Conservation (phyloP, 2,113 vertebrate genomes). For the Cyanoderma ruficeps region DNA sequence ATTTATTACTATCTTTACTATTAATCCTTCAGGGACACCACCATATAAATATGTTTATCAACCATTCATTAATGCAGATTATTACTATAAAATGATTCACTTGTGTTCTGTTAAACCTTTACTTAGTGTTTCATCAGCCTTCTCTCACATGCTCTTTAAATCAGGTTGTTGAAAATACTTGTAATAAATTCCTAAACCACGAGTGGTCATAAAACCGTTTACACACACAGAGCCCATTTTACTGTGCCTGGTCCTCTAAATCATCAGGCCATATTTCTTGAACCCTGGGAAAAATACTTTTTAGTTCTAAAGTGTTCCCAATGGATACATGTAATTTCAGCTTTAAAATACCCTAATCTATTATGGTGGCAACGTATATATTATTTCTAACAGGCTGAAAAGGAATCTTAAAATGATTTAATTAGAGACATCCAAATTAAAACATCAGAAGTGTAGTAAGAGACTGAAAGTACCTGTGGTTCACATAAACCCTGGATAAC, state of each 20-base stretch:
- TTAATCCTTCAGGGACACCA: neutral
- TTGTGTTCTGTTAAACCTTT: neutral
- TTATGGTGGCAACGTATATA: neutral
- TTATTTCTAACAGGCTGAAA: constrained; percentile 43
- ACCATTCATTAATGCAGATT: neutral
- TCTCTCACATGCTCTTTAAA: neutral
- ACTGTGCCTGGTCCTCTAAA: neutral
- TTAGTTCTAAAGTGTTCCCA: neutral
- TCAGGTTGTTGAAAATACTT: neutral
- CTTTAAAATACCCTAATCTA: neutral
- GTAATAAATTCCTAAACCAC: neutral
- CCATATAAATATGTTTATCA: neutral
- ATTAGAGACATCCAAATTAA: neutral
- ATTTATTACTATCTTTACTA: neutral
- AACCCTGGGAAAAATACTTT: neutral
- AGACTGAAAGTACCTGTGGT: constrained; percentile 1
- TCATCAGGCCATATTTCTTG: neutral
- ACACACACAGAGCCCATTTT: neutral
- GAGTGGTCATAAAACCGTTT: neutral
- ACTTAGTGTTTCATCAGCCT: neutral
- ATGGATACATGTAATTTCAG: neutral
- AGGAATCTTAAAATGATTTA: neutral
- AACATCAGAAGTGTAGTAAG: neutral
- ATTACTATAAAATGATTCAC: neutral
- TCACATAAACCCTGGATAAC: constrained; percentile 9